phyloP scores from a whole-genome alignment of 2,113 vertebrate species.

The Equus przewalskii region DNA sequence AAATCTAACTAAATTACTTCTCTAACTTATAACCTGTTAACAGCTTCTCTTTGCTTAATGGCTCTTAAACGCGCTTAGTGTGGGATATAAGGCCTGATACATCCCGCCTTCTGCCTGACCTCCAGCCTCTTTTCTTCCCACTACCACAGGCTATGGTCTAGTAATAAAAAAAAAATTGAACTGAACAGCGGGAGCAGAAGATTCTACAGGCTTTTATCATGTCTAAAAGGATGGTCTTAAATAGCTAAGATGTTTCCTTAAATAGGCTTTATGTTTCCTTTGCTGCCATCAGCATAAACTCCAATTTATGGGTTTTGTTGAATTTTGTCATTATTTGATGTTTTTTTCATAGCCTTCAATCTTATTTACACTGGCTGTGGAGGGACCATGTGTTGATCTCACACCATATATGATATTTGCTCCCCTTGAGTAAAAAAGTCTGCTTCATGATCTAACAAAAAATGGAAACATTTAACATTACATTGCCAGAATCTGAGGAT shows the following conservation, averaged over 20 bases:
- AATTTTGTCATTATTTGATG: slow-evolving; percentile 48
- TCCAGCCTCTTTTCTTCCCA: neutral
- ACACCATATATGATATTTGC: slow-evolving; percentile 35
- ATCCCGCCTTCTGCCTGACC: neutral
- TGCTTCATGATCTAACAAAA: slow-evolving; percentile 73
- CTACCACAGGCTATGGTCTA: neutral
- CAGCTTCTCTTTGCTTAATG: neutral
- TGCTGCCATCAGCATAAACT: neutral
- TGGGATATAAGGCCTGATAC: neutral
- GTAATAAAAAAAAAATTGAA: neutral
- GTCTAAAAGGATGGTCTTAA: slow-evolving; percentile 34
- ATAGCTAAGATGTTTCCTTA: neutral
- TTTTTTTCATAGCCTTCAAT: slow-evolving; percentile 11
- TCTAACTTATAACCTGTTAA: neutral
- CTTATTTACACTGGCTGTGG: slow-evolving; percentile 8
- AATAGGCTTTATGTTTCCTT: neutral
- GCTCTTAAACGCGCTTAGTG: neutral
- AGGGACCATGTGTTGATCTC: slow-evolving; percentile 55
- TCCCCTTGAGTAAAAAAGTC: slow-evolving; percentile 54
- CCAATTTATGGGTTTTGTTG: neutral
- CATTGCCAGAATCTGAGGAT: slow-evolving; percentile 77
- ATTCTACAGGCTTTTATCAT: neutral
- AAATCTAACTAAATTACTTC: slow-evolving; percentile 36
- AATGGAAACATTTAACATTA: slow-evolving; percentile 69
- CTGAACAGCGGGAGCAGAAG: neutral